These are phyloP conservation scores for Plotosus lineatus DNA, from an alignment of 2,113 vertebrate species.

Conservation along the genomic window DNA sequence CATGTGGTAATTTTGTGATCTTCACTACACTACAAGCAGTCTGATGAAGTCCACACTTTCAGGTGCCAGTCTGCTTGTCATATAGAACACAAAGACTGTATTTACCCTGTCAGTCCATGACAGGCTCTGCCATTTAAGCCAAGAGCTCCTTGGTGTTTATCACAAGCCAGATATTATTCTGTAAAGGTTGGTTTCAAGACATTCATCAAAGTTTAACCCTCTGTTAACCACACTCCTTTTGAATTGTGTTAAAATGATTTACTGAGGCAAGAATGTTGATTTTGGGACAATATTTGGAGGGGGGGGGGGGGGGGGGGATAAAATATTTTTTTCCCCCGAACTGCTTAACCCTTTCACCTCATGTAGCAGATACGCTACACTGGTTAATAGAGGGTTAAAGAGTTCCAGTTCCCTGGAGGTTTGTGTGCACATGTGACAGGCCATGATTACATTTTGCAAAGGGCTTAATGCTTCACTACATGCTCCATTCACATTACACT, in stretches of 20 bases:
- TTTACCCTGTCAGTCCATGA: constrained; percentile 60
- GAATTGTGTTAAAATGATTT: no score
- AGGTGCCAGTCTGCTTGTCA: constrained; percentile 45
- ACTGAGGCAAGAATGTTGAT: no score
- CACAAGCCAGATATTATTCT: constrained; percentile 27
- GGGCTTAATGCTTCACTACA: background rate
- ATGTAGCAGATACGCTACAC: no score
- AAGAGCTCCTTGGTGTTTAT: constrained; percentile 46
- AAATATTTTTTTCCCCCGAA: no score
- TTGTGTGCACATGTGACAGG: constrained; percentile 1
- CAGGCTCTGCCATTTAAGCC: constrained; percentile 57
- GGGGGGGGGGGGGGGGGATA: no score
- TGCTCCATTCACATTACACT: constrained; percentile 13
- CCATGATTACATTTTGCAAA: constrained; percentile 18
- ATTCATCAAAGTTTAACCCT: constrained; percentile 60
- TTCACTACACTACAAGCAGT: constrained; percentile 23
- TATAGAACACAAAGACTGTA: constrained; percentile 58
- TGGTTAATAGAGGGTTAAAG: no score
- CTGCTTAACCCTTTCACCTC: no score
- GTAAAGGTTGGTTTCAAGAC: constrained; percentile 52
- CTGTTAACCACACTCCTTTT: no score
- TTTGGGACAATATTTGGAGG: no score
- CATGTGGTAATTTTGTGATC: constrained; percentile 59
- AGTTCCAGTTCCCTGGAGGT: constrained; percentile 14
- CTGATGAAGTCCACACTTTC: constrained; percentile 37